Base-by-base conservation (phyloP, 2,113 vertebrate genomes). In the Dicrurus megarhynchus region DNA sequence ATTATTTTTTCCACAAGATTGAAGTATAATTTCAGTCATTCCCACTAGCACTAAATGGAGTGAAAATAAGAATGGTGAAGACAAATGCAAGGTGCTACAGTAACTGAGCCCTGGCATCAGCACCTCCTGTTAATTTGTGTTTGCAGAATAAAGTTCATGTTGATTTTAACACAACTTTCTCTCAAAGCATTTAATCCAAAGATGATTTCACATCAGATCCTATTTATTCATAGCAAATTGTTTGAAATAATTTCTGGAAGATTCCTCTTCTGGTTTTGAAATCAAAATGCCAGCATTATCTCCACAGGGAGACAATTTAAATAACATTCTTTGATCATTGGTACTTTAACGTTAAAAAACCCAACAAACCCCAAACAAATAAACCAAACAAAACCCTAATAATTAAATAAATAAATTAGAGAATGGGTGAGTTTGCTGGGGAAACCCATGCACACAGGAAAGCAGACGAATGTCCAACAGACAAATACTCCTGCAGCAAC, bases 181-280 rank as follows among this genome's bases (percentile, higher is more conserved):
- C 70, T 63, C 50, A 78, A 68, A 88, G 73, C 56, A 49, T 81
- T 94, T 95, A 93, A 92, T 92, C 75, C 39, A 70, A 92, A 91
- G 47, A 70, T 64, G 82, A 93, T 70, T 90, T 91, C 63, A 90
- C 42, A 69, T 77, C 64, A 60, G 55, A 84, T 86, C 52, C 80
- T 77, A 75, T 88, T 93, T 73, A 95, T 88, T 91, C 84, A 89
- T 6, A 91, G 61, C 82, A 91, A 93, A 94, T 69, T 71, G 90
- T 64, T 35, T 83, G 32, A 89, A 96, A 93, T 64, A 10, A 83
- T 93, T 91, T 94, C 92, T 83, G 79, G 44, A 94, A 93, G 79
- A 83, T 88, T 70, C 77, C 33, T 94, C 60, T 73, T 56, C 80
- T 78, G 55, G 70, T 93, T 95, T 71, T 24, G 77, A 95, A 96